phyloP scores from a whole-genome alignment of 2,797 vertebrate genomes.

The Macroramphosus scolopax region DNA sequence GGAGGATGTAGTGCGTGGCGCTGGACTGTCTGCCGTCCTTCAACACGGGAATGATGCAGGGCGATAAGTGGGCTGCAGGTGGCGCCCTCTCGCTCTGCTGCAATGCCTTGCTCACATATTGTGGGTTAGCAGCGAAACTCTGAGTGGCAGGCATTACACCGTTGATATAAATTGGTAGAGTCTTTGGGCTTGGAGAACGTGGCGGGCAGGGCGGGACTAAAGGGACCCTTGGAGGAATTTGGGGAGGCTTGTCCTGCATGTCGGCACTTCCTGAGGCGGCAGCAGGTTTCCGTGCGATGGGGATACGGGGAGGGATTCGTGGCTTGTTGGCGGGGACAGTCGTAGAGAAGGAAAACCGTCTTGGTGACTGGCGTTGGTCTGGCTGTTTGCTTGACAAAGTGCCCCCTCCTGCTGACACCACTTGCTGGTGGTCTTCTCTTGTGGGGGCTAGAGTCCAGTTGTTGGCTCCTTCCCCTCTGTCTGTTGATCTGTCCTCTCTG shows the following conservation, averaged over 20 bases:
- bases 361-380: slow-evolving; percentile 68
- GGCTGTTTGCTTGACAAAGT: slow-evolving; percentile 41
- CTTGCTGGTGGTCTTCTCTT: slow-evolving; percentile 40
- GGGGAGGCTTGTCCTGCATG: slow-evolving; percentile 88
- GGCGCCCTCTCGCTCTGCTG: slow-evolving; percentile 84
- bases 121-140: slow-evolving; percentile 96
- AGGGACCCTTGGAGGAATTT: slow-evolving; percentile 90
- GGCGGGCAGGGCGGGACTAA: slow-evolving; percentile 82
- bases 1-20: slow-evolving; percentile 93
- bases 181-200: slow-evolving; percentile 91
- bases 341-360: slow-evolving; percentile 74
- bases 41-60: slow-evolving; percentile 94
- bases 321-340: slow-evolving; percentile 78
- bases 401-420: slow-evolving; percentile 31
- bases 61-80: slow-evolving; percentile 44
- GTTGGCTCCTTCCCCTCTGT: slow-evolving; percentile 17
- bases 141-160: slow-evolving; percentile 98
- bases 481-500: slow-evolving; percentile 35
- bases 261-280: slow-evolving; percentile 58
- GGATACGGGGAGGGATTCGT: slow-evolving; percentile 88
- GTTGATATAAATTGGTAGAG: slow-evolving; percentile 92
- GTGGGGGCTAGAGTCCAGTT: slow-evolving; percentile 29
- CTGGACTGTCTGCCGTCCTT: slow-evolving; percentile 93
- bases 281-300: slow-evolving; percentile 82
- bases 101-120: slow-evolving; percentile 91